Evolutionary conservation across 2,888 invertebrate species (phyloP), one percentile per base, ranked within the genome.

Genomic region (Dynastes maya): DNA sequence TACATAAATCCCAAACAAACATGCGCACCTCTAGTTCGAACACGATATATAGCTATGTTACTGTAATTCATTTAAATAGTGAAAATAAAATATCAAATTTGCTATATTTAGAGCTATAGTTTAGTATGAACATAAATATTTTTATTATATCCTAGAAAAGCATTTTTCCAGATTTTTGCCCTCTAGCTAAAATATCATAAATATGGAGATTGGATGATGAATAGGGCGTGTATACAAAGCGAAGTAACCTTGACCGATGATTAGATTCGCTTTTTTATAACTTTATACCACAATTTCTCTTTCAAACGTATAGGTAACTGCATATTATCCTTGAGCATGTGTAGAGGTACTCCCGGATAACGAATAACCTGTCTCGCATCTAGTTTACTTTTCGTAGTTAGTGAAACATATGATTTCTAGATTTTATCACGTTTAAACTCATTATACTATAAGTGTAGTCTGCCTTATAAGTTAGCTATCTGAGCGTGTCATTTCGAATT

Each of bases 351-450:
- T 32, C 29, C 53, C 32, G 51, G n/a, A 4, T 32, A 32, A 53
- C 49, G 32, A n/a, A 32, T 53, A 70, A 70, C 70, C 32, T 70
- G 32, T 29, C 53, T 29, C 11, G 70, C n/a, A 13, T n/a, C 53
- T 13, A 70, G 27, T 70, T 53, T 70, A 70, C 53, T 70, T 70
- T 70, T 70, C 32, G 16, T 22, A 45, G 45, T 51, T 70, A 70
- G 55, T 70, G 70, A 61, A 72, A 61, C 58, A 72, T 72, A 72
- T 40, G 70, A 70, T 70, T 70, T 70, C 70, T 70, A 72, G 55
- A 72, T 72, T 37, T 72, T 58, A 72, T 72, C 72, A 72, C 16
- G 16, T 13, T 16, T 40, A 72, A 72, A 72, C 72, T 72, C 58
- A 72, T 72, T 72, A 72, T 51, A 70, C n/a, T 70, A 2, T 72